Evolutionary conservation across 2,888 invertebrate species (phyloP), one percentile per base, ranked within the genome.

Genomic region (Scaptomyza tumidula): DNA sequence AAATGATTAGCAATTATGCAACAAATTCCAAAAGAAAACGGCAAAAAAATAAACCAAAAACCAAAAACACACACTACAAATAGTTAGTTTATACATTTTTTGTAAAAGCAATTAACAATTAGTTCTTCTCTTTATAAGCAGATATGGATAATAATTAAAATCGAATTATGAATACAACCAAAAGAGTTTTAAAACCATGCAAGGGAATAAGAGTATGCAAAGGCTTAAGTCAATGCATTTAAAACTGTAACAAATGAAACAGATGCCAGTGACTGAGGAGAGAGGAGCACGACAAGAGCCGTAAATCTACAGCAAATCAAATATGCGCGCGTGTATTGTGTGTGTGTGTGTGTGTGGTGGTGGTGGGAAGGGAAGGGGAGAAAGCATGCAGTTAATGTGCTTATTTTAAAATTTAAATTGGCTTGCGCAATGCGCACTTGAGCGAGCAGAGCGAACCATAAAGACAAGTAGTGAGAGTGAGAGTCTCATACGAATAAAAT

Each of bases 361-460:
- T 16, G 9, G 63, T 10, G 29, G 11, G 31, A 1, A 31, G 13
- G 19, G 9, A n/a, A n/a, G n/a, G 16, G 7, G 16, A 9, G n/a
- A 24, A n/a, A 35, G 78, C 73, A 72, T 85, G 87, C 81, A 86
- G 86, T 84, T 88, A 88, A 87, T 87, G 78, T 89, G 88, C 86
- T 88, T 88, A 86, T 88, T 88, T 89, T 86, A 82, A 87, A 89
- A 89, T 88, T 88, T 89, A 87, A 88, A 88, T 88, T 88, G 88
- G 84, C 88, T 88, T 80, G 80, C 82, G 86, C 80, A 85, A 62
- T 84, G 85, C 80, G 76, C 74, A 75, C 80, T 71, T 78, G 62
- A 73, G 70, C 43, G 27, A 24, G 41, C 55, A 45, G 41, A 53
- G 60, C 58, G 45, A 59, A 54, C 66, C 66, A 65, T 50, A 59